Evolutionary conservation across 2,888 invertebrate species (phyloP).

Genomic region (Calliphora vomitoria): DNA sequence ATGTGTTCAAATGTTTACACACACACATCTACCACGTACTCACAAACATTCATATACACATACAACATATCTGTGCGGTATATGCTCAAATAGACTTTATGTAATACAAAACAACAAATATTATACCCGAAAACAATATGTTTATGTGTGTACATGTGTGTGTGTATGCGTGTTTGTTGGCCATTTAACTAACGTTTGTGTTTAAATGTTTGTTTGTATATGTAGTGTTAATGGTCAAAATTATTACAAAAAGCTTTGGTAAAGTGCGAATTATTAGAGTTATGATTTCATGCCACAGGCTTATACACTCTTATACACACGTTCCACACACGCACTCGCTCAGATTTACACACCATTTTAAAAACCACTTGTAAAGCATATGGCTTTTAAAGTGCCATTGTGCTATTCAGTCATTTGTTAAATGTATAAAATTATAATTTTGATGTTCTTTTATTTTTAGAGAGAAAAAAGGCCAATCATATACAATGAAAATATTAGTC

Average conservation of each 20-base stretch:
- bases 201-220: conserved; percentile 27
- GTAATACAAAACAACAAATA: conserved; percentile 33
- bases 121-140: conserved; percentile 33
- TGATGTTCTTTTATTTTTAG: not conserved
- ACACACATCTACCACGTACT: not conserved
- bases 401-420: conserved; percentile 24
- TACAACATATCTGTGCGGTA: not conserved
- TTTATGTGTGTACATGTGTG: conserved; percentile 13
- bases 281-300: conserved; percentile 53
- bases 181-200: conserved; percentile 21
- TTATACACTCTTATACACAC: not conserved
- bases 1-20: conserved; percentile 3
- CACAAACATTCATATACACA: not conserved
- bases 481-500: too few species aligned
- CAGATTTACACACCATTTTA: conserved; percentile 18
- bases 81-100: conserved; percentile 28
- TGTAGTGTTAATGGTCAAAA: conserved; percentile 61
- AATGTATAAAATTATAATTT: conserved; percentile 9
- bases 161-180: conserved; percentile 33
- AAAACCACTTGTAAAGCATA: conserved; percentile 47
- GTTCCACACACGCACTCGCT: not conserved
- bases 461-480: not conserved
- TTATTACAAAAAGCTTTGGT: conserved; percentile 51
- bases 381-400: conserved; percentile 25
- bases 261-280: conserved; percentile 53